Base-by-base conservation (phyloP, 2,113 vertebrate species). In the Furnarius figulus region DNA sequence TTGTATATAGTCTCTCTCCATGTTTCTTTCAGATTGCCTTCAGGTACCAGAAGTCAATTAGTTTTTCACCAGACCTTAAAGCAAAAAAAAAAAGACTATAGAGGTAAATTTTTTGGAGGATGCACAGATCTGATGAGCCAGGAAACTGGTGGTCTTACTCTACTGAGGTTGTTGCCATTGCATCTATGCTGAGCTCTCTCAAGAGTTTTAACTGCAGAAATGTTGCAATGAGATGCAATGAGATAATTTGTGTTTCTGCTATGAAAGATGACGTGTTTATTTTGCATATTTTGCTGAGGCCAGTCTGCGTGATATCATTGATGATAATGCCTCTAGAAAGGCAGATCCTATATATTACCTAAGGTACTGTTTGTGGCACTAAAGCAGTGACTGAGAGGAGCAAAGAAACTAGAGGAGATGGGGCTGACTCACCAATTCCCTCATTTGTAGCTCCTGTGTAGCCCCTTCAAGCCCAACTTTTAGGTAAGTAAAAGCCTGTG, bases 151-250 rank as follows among this genome's bases (percentile, higher is more conserved):
- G n/a, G 9, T 46, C 8, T 49, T 40, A 22, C 22, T 59, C 18
- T 47, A n/a, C 19, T 67, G 9, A 55, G 25, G 31, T 8, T 56
- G 27, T 59, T 76, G 58, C 6, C 33, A 14, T n/a, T 80, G 67
- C 1, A 35, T 14, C 8, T 4, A 0, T 39, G 9, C 25, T 80
- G 63, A 75, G 62, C 10, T 47, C 39, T 31, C 28, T 31, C 16
- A 9, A 2, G 10, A 46, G 6, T 72, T 84, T 84, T n/a, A 61
- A 61, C 44, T 39, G 25, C 28, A 59, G 33, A 30, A 47, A 50
- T 0, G 0, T 47, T 76, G 15, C 27, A 40, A 15, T 4, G 15
- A 44, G 33, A 73, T 52, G 58, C 14, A 65, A 30, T 23, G 53
- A 76, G 40, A 21, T 25, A 25, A 46, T 89, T 46, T 55, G 31